Conservation (phyloP, 2,113 vertebrate species). For the Odontophorus gujanensis region DNA sequence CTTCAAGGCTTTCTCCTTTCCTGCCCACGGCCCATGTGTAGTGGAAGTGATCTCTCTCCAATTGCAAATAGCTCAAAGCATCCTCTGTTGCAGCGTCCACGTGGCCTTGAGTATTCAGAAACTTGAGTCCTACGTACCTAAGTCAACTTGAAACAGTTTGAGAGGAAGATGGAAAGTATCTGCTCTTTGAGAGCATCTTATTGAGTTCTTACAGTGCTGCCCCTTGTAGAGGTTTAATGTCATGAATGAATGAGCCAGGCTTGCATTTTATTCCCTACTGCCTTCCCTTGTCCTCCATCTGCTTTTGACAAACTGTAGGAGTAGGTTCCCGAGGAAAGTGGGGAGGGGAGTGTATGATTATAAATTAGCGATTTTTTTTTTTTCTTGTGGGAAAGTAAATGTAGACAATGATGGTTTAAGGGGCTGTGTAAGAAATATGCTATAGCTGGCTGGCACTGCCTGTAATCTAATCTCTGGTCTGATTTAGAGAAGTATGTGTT, state of each 20-base stretch:
- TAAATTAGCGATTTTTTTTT: neutral
- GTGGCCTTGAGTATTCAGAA: neutral
- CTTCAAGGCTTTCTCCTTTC: neutral
- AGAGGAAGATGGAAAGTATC: neutral
- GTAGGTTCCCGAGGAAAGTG: neutral
- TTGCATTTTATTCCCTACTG: neutral
- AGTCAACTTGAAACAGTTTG: neutral
- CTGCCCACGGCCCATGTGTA: rapidly evolving
- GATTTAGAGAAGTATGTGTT: neutral
- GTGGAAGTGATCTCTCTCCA: neutral
- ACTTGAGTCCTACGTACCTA: neutral
- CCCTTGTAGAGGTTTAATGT: neutral
- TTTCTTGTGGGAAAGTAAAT: conserved; percentile 40
- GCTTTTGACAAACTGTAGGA: conserved; percentile 4
- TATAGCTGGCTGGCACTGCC: neutral
- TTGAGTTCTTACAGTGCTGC: neutral
- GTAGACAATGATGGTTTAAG: conserved; percentile 28
- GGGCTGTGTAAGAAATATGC: neutral
- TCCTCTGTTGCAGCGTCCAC: neutral
- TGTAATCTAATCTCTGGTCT: conserved; percentile 1
- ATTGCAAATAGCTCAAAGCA: neutral
- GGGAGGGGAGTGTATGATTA: neutral
- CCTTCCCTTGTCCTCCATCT: neutral
- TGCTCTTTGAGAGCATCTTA: neutral
- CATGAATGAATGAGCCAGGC: neutral